Percentiles rank a stretch among this genome's conserved stretches.
These are phyloP conservation scores for Cerceris rybyensis DNA, from an alignment of 2,888 invertebrate genomes.

Conservation along the genomic window DNA sequence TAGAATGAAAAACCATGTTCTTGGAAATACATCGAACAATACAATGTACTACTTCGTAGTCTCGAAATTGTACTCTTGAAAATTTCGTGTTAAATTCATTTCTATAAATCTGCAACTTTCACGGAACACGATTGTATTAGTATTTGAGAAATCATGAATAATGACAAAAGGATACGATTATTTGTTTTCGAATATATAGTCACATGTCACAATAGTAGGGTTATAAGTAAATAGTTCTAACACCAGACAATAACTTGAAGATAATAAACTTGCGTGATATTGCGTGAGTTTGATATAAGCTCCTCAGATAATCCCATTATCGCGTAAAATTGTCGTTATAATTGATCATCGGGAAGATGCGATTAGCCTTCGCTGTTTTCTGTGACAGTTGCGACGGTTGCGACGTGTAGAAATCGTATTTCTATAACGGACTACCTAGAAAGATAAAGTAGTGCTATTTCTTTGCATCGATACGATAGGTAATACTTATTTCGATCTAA, in stretches of 20 bases:
- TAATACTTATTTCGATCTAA: not conserved
- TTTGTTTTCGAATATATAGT: conserved; percentile 8
- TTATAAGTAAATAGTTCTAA: conserved; percentile 12
- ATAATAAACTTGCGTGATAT: conserved; percentile 16
- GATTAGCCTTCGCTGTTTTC: conserved; percentile 18
- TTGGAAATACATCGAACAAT: not conserved
- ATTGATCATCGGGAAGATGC: conserved; percentile 22
- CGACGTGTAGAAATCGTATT: no score
- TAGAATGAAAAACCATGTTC: conserved; percentile 14
- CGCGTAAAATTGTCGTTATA: conserved; percentile 7
- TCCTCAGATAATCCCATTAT: conserved; percentile 48
- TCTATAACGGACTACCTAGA: no score
- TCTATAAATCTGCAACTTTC: not conserved
- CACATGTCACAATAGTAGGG: conserved; percentile 30
- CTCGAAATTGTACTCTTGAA: conserved; percentile 36
- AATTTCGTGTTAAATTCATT: not conserved
- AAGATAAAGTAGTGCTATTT: not conserved
- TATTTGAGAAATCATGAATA: no score
- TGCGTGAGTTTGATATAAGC: conserved; percentile 21
- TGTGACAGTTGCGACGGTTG: conserved; percentile 19
- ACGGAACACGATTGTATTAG: no score
- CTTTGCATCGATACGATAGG: conserved; percentile 18
- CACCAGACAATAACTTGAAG: conserved; percentile 4
- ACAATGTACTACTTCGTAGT: not conserved
- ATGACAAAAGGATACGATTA: not conserved